Percentiles rank a stretch among this genome's conserved stretches.
phyloP scores from a whole-genome alignment of 2,113 vertebrate species.

The Noctilio leporinus region DNA sequence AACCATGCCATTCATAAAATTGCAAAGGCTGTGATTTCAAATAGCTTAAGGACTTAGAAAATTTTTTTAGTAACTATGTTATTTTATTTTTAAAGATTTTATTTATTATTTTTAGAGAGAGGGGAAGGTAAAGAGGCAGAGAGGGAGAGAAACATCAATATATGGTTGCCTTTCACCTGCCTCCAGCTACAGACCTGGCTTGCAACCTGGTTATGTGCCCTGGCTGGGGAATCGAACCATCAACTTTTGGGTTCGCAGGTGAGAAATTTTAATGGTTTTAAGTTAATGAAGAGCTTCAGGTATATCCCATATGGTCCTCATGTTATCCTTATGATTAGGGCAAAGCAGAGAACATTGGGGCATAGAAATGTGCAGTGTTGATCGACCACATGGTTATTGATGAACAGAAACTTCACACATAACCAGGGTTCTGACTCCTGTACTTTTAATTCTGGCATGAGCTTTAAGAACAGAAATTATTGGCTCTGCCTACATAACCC shows the following conservation, averaged over 20 bases:
- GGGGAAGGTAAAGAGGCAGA: no score
- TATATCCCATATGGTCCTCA: neutral
- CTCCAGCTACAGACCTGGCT: no score
- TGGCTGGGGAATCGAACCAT: no score
- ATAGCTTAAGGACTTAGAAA: neutral
- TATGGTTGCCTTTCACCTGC: no score
- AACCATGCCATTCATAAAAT: neutral
- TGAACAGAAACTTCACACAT: neutral
- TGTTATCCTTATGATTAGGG: neutral
- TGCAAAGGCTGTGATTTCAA: neutral
- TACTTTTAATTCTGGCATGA: neutral
- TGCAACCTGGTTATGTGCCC: no score
- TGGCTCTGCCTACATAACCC: neutral
- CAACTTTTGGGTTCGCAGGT: no score
- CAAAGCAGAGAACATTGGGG: neutral
- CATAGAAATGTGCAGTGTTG: neutral
- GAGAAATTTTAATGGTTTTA: neutral
- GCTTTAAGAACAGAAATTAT: neutral
- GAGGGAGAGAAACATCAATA: no score
- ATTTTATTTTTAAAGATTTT: no score
- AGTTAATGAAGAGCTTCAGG: neutral
- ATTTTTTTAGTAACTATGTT: no score
- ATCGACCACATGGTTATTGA: neutral
- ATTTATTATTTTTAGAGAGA: no score
- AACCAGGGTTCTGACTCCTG: neutral